Percentiles rank a stretch among this genome's conserved stretches.
These are phyloP conservation scores for Hippoglossus hippoglossus DNA, from an alignment of 2,797 vertebrate species.

Conservation along the genomic window DNA sequence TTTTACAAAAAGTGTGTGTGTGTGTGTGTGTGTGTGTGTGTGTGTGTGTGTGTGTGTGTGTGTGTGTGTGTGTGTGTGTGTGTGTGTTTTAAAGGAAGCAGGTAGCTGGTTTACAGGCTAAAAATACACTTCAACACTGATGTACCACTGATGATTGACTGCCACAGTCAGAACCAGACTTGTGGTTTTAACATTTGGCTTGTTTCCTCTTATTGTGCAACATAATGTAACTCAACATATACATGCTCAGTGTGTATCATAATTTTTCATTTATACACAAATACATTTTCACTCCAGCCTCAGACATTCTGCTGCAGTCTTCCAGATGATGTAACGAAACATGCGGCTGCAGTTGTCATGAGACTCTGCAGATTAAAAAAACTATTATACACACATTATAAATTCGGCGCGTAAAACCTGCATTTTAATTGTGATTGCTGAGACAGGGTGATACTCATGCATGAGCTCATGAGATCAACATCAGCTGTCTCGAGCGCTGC, in stretches of 20 bases:
- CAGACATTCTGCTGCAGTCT: neutral
- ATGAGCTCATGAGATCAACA: neutral
- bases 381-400: slow-evolving; percentile 15
- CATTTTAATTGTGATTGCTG: slow-evolving; percentile 24
- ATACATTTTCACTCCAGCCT: neutral
- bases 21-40: too few relatives aligned
- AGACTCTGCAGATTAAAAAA: slow-evolving; percentile 18
- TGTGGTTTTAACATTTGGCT: neutral
- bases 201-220: neutral
- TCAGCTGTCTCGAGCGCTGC: neutral
- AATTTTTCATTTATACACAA: too few relatives aligned
- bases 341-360: slow-evolving; percentile 2
- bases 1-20: too few relatives aligned
- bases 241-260: too few relatives aligned
- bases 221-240: too few relatives aligned
- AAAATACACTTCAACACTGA: neutral
- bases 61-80: too few relatives aligned
- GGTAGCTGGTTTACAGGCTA: neutral
- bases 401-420: slow-evolving; percentile 38
- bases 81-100: too few relatives aligned
- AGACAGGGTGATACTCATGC: slow-evolving; percentile 11
- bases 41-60: too few relatives aligned
- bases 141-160: neutral
- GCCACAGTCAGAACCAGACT: too few relatives aligned
- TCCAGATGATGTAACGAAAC: slow-evolving; percentile 1